Base-by-base conservation (phyloP, 37 sponge, comb jelly and placozoan genomes). In the Dysidea cf. avara region DNA sequence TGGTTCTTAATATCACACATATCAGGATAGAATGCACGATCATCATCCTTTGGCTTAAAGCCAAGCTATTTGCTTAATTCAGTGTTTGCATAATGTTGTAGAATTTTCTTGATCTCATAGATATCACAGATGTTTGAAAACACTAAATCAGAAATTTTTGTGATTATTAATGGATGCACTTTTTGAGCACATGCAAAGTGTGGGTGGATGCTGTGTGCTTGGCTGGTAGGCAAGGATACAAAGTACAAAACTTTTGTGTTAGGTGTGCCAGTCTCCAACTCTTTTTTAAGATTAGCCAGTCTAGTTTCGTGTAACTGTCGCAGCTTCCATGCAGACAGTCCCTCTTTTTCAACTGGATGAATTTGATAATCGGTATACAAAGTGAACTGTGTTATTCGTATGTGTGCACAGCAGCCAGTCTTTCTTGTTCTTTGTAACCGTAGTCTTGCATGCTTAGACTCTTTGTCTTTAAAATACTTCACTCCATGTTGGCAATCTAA, bases 171-270 rank as follows among this genome's bases (percentile, higher is more conserved):
- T 43, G 46, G 46, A 43, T 43, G 46, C 9, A 9, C 46, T 9
- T 43, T 43, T 43, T 43, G 46, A 9, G 46, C 46, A 43, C 5
- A 43, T 43, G 46, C 46, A 43, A 43, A 12, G 9, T 43, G 7
- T 43, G 46, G 46, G 37, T 70, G 71, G 5, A 5, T n/a, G 52
- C 30, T 70, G 71, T 70, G 71, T 32, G 56, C 71, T n/a, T 70
- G 55, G 5, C 51, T 31, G 17, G 22, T 53, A 20, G 71, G 71
- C n/a, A 70, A 53, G 3, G 55, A 53, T 29, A 70, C 71, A 70
- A 53, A 70, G 22, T 70, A 20, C 56, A 14, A 31, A 29, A 5
- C 5, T 39, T 17, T 31, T 12, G 36, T 3, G 24, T 67, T 67
- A 39, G 48, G 20, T 12, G 7, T 35, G 6, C 43, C 48, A 13